A percentile compares a stretch with the other conserved stretches of the same genome.
phyloP scores from a whole-genome alignment of 2,797 vertebrate genomes.

The Falco biarmicus region DNA sequence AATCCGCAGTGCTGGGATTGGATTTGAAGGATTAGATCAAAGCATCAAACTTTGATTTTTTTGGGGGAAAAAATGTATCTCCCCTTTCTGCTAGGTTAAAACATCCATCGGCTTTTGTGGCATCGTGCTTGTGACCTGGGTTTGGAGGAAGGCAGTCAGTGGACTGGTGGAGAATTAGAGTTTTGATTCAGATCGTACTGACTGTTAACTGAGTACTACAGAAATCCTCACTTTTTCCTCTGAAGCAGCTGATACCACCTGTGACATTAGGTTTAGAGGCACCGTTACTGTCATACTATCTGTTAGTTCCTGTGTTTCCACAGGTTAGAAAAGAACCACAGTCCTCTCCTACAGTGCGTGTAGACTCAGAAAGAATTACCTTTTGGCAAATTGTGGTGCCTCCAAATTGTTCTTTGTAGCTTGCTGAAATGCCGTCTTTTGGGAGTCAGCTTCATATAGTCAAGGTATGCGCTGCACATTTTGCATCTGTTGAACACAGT shows the following conservation, averaged over 20 bases:
- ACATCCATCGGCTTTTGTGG: background rate
- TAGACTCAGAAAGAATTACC: background rate
- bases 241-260: background rate
- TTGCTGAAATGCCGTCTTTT: constrained; percentile 9
- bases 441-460: background rate
- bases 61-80: background rate
- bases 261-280: background rate
- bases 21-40: background rate
- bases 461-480: background rate
- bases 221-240: background rate
- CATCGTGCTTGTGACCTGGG: background rate
- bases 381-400: background rate
- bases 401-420: background rate
- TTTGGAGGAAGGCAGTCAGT: background rate
- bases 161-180: background rate
- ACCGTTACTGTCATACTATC: background rate
- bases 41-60: background rate
- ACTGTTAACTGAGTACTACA: background rate
- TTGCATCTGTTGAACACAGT: background rate
- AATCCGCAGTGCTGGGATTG: background rate
- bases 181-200: background rate
- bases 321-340: background rate
- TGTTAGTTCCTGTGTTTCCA: background rate
- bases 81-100: background rate
- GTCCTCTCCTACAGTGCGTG: background rate